Evolutionary conservation across 2,797 vertebrate genomes (phyloP).

Genomic region (Coreius guichenoti): DNA sequence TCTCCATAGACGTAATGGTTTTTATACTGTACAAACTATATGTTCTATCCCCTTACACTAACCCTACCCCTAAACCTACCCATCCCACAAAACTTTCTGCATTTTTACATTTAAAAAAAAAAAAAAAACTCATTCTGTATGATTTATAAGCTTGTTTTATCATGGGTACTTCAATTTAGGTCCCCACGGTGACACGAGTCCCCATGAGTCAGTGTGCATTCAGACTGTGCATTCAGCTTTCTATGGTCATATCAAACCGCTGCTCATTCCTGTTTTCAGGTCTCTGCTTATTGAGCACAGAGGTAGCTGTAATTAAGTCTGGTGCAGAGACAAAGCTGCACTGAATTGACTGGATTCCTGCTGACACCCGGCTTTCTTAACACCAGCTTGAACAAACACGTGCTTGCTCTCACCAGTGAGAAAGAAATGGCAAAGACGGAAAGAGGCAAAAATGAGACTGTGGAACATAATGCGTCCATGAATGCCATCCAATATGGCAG

Average conservation of each 20-base stretch:
- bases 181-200: no score
- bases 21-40: no score
- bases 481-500: background rate
- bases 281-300: constrained; percentile 52
- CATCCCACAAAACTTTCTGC: no score
- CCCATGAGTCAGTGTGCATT: no score
- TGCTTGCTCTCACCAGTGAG: background rate
- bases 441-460: background rate
- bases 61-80: no score
- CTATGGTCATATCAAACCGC: constrained; percentile 60
- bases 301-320: constrained; percentile 64
- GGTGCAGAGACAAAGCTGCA: constrained; percentile 47
- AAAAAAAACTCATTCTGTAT: no score
- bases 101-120: no score
- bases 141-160: no score
- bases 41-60: no score
- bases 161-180: no score
- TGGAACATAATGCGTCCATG: background rate
- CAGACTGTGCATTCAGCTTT: constrained; percentile 37
- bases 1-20: no score
- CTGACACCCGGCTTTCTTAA: constrained; percentile 45
- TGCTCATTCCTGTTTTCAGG: constrained; percentile 65
- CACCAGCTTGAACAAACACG: constrained; percentile 16
- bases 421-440: background rate
- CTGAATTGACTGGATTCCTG: constrained; percentile 52